Base-by-base conservation (phyloP, 2,797 vertebrate genomes). In the Fistularia tabacaria region DNA sequence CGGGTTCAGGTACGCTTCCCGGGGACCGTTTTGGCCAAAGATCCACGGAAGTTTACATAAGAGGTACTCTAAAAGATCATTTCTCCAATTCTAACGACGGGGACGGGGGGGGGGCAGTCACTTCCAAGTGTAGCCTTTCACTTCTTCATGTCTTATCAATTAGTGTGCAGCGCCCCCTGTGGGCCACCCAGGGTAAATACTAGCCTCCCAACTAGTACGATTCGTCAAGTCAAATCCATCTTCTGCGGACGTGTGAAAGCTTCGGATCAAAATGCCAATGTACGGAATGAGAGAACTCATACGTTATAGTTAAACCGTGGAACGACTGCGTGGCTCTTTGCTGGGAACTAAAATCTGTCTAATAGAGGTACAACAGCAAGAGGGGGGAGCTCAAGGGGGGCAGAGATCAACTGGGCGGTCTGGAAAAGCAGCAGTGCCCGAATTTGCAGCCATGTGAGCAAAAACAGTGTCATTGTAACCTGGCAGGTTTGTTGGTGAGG, bases 341-440 rank as follows among this genome's bases (percentile, higher is more conserved):
- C 36, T 62, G 55, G 9, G 56, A 76, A 74, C 58, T 77, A 70
- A 62, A 68, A n/a, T n/a, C 57, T 68, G 54, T 47, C 6, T 78
- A 72, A 78, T 77, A 51, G 59, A 71, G 72, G 80, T 67, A 64
- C 49, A 51, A 66, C 51, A 57, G 58, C 59, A 40, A 53, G 13
- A 47, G 25, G 25, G 25, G 25, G 25, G 25, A 51, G 44, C n/a
- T n/a, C n/a, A n/a, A n/a, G 68, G 49, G 41, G 40, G 42, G 43
- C 40, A 25, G 51, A 55, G 49, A 64, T 65, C 52, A 56, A 25
- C 55, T 50, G 43, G 51, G 63, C 10, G 36, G 57, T 45, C 57
- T 56, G 38, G 15, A 49, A 41, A 45, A 61, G 14, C 49, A 59
- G 43, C 39, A 72, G 64, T 38, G 45, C 54, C n/a, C 56, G 59